Base-by-base conservation (phyloP, 2,797 vertebrate genomes). In the Euphonia xanthogaster region DNA sequence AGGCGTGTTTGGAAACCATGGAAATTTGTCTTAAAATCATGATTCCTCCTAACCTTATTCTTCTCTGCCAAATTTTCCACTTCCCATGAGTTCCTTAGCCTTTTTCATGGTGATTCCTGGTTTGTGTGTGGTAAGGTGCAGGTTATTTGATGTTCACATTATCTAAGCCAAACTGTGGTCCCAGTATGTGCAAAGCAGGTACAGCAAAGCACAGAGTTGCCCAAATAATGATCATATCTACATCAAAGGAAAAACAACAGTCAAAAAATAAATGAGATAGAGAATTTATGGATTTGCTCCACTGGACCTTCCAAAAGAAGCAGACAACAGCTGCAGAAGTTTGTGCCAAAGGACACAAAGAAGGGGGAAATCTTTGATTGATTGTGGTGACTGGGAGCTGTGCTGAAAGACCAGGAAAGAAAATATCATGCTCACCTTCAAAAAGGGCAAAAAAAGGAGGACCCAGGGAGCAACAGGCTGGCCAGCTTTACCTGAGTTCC, bases 401-500 rank as follows among this genome's bases (percentile, higher is more conserved):
- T 25, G 30, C 18, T 62, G 53, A 40, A 71, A 67, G 25, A 35
- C 14, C 17, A 68, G 30, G 12, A 84, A 63, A 72, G 9, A 7
- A 60, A 85, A 31, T 47, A 42, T 40, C 9, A n/a, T 6, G 12
- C 1, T 7, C 0, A 1, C 14, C n/a, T 76, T 74, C 12, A 51
- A 30, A 22, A 19, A 68, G 9, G 7, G 14, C 3, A 54, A 37
- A 40, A 45, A 44, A 57, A 63, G 19, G 3, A 57, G 7, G 5
- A 37, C 4, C 7, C 12, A 57, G 48, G 14, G 19, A 66, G 2
- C 16, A 48, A 4, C 12, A 51, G 30, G 3, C 17, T 45, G 13
- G 25, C 28, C 37, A 60, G 24, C 10, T 7, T 65, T 19, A 47
- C 7, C 19, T 18, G 4, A 2, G 2, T 14, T 73, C 44, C 37